phyloP scores from a whole-genome alignment of 23 tunicate species.

The Styela clava region DNA sequence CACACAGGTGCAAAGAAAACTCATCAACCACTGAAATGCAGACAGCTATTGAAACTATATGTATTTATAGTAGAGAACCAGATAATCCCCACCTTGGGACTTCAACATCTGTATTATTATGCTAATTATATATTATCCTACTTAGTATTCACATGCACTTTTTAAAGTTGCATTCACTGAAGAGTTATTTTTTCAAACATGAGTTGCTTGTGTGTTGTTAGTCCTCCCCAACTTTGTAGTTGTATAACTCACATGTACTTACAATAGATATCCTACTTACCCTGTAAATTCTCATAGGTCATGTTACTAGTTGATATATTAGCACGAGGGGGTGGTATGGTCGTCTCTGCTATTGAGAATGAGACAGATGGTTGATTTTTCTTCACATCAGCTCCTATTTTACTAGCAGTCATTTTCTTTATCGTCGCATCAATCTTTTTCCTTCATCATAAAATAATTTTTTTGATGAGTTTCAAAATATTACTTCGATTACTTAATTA shows the following conservation, averaged over 20 bases:
- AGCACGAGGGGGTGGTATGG: constrained; percentile 24
- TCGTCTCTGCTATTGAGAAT: neutral
- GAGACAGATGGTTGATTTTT: neutral
- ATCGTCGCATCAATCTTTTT: constrained; percentile 69
- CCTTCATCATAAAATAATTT: constrained; percentile 2
- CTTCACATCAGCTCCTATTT: neutral
- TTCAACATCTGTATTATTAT: too few species aligned
- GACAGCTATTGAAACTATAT: too few species aligned
- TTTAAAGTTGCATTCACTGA: neutral
- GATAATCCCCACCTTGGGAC: too few species aligned
- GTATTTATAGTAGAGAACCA: too few species aligned
- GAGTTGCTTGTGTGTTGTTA: too few species aligned
- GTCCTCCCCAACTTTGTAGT: too few species aligned
- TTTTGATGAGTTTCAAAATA: neutral
- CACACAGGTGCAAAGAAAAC: too few species aligned
- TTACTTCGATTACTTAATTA: neutral
- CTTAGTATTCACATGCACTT: neutral
- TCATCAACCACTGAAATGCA: too few species aligned
- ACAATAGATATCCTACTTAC: too few species aligned
- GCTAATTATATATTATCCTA: neutral
- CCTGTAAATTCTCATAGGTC: constrained; percentile 72
- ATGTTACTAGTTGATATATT: constrained; percentile 33
- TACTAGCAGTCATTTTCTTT: constrained; percentile 3
- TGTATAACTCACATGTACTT: too few species aligned
- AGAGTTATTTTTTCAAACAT: too few species aligned